Percentiles rank a stretch among this genome's conserved stretches.
Evolutionary conservation across 2,888 invertebrate species (phyloP).

Genomic region (Lithophane ornitopus): DNA sequence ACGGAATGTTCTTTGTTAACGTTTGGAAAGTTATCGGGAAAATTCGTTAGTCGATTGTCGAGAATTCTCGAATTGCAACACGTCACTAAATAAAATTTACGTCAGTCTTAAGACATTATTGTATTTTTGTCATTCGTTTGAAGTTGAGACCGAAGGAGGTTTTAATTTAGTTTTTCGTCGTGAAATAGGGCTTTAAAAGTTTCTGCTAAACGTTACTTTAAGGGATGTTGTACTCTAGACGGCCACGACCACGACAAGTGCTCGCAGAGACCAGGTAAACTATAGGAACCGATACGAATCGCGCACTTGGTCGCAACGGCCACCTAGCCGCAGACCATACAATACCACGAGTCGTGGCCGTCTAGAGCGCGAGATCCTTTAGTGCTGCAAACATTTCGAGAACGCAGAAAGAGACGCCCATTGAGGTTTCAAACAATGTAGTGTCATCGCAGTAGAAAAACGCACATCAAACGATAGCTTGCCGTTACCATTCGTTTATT

Average conservation of each 20-base stretch:
- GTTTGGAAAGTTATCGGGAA: conserved; percentile 18
- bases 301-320: too few species aligned
- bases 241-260: too few species aligned
- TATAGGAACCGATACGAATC: too few species aligned
- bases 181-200: neutral
- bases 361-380: too few species aligned
- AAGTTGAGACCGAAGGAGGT: neutral
- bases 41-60: conserved; percentile 7
- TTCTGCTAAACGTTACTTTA: neutral
- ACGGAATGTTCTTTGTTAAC: conserved; percentile 28
- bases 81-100: neutral
- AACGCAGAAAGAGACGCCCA: neutral
- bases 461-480: neutral
- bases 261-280: too few species aligned
- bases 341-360: too few species aligned
- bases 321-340: too few species aligned
- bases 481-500: neutral
- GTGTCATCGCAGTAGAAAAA: neutral
- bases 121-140: neutral
- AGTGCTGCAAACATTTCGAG: neutral
- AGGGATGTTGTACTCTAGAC: too few species aligned
- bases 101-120: neutral
- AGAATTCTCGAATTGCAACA: neutral
- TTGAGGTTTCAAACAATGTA: neutral
- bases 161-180: neutral